These are phyloP conservation scores for Mesopsocus fuscifrons DNA, from an alignment of 2,888 invertebrate genomes.

Conservation along the genomic window DNA sequence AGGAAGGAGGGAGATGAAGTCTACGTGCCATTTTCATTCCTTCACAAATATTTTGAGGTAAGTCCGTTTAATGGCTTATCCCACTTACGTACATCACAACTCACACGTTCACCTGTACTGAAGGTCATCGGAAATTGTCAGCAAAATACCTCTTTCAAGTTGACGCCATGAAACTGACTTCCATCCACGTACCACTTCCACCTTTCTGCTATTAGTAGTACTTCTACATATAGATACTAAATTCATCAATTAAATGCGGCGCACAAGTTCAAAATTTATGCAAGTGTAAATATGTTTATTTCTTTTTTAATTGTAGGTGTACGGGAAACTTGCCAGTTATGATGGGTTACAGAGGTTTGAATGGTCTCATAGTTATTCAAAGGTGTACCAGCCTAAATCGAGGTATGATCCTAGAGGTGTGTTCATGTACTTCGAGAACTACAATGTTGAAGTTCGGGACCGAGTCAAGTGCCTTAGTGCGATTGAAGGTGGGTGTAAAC, in stretches of 20 bases:
- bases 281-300: too few species aligned
- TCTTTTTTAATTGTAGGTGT: conserved; percentile 36
- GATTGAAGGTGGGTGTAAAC: conserved; percentile 53
- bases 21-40: conserved; percentile 79
- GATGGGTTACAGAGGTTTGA: conserved; percentile 69
- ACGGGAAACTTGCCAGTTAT: conserved; percentile 59
- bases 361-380: conserved; percentile 89
- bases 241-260: too few species aligned
- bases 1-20: conserved; percentile 69
- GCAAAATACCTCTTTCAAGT: too few species aligned
- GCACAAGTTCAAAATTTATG: too few species aligned
- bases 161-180: too few species aligned
- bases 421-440: conserved; percentile 94
- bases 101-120: too few species aligned
- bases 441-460: conserved; percentile 91
- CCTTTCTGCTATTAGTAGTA: too few species aligned
- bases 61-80: conserved; percentile 15
- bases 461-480: conserved; percentile 93
- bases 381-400: conserved; percentile 71
- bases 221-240: too few species aligned
- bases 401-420: conserved; percentile 79
- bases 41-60: conserved; percentile 87
- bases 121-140: too few species aligned
- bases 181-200: too few species aligned
- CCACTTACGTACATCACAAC: too few species aligned